These are phyloP conservation scores for Oxystoma pomonae DNA, from an alignment of 2,888 invertebrate species.

Conservation along the genomic window DNA sequence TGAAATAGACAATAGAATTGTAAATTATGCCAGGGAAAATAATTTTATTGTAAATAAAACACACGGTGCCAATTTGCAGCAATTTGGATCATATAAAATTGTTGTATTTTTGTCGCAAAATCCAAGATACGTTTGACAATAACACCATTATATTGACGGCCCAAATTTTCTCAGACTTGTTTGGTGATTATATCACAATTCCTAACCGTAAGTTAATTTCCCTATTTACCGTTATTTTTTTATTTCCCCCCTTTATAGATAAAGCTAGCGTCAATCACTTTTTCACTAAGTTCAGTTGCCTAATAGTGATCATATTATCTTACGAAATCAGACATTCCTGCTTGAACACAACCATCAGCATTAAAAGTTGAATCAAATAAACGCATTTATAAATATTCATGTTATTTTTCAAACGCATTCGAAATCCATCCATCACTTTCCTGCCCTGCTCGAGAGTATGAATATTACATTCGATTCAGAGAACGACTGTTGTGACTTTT, in stretches of 20 bases:
- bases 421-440: neutral
- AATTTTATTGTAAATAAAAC: neutral
- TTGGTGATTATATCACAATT: too few relatives aligned
- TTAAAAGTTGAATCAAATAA: neutral
- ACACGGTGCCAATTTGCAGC: neutral
- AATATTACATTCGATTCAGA: neutral
- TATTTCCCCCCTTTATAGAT: too few relatives aligned
- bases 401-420: too few relatives aligned
- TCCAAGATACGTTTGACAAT: too few relatives aligned
- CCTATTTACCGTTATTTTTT: too few relatives aligned
- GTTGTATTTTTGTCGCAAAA: too few relatives aligned
- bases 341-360: neutral
- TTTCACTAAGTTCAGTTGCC: neutral
- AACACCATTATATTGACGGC: too few relatives aligned
- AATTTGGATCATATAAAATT: neutral
- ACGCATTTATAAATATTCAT: neutral
- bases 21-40: neutral
- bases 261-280: neutral
- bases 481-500: neutral
- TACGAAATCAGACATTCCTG: neutral
- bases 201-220: too few relatives aligned
- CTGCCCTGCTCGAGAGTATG: too few relatives aligned
- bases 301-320: neutral
- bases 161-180: too few relatives aligned
- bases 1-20: neutral